These are phyloP conservation scores for Ophiothrix spiculata DNA, from an alignment of 35 echinoderm and acorn worm species.

Conservation along the genomic window DNA sequence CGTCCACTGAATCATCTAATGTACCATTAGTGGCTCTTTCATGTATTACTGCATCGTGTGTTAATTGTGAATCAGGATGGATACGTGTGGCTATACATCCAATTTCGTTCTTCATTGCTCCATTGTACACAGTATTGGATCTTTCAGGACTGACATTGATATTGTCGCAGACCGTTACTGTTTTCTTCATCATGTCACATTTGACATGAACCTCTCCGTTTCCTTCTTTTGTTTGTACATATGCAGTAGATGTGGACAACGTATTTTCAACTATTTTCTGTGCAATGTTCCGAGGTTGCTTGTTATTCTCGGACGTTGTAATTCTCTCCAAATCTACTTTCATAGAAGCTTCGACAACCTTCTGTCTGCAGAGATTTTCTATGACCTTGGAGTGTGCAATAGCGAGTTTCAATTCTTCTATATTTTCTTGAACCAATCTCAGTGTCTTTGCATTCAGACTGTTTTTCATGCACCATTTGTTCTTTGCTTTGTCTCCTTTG, in stretches of 20 bases:
- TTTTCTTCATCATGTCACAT: too few species aligned
- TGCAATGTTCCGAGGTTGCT: background rate
- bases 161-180: too few species aligned
- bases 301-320: background rate
- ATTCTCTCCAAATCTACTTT: background rate
- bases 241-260: background rate
- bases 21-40: too few species aligned
- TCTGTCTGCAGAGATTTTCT: background rate
- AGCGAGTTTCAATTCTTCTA: background rate
- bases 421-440: constrained; percentile 11
- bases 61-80: too few species aligned
- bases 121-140: too few species aligned
- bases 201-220: too few species aligned
- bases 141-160: too few species aligned
- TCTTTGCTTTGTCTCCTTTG: background rate
- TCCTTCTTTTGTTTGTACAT: background rate
- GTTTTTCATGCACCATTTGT: constrained; percentile 23
- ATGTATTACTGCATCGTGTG: too few species aligned
- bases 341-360: too few species aligned
- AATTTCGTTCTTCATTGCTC: too few species aligned
- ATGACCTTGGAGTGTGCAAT: background rate
- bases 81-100: too few species aligned
- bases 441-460: constrained; percentile 47
- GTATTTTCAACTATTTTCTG: background rate
- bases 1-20: too few species aligned